Base-by-base conservation (phyloP, 2,888 invertebrate genomes). In the Sesia apiformis region DNA sequence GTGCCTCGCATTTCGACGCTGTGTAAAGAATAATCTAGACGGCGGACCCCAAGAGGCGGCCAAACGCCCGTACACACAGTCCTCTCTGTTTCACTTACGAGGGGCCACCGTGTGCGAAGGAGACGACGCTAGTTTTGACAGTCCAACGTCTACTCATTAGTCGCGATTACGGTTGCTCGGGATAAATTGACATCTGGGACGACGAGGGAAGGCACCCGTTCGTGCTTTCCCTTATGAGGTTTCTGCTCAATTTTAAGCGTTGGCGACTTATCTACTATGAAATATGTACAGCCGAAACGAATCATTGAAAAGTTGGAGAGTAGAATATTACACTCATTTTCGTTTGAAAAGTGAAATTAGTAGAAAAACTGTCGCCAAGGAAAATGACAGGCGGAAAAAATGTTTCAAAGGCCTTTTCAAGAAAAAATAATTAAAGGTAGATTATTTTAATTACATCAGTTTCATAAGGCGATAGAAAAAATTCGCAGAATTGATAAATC, bases 171-270 rank as follows among this genome's bases (percentile, higher is more conserved):
- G 63, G 53, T 52, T 50, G 76, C 71, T 66, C 72, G 78, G 83
- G 84, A 84, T 84, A 84, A 86, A 85, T 85, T 86, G 86, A 86
- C 86, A 86, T 83, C 77, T 79, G 84, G 84, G 83, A 81, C 80
- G 78, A 51, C 46, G 52, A 70, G 76, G 82, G 78, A 76, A 81
- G 72, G 69, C 71, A 61, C 69, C 69, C 51, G 49, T 50, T 51
- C 54, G 72, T 72, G 72, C 76, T 78, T 84, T 81, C 79, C 84
- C 81, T 79, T 78, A 76, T 71, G 79, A 82, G 80, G 74, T 78
- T 78, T 78, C 76, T 79, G 81, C 83, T 74, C 79, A 85, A 84
- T 78, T 84, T 84, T 76, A 78, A 78, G 68, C 69, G 63, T 60
- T 58, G 68, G 68, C 63, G 57, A 62, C 62, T 76, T 77, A 52